Percentiles rank a stretch among this genome's conserved stretches.
Evolutionary conservation across 1,140 invertebrate genomes (phyloP).

Genomic region (Bathynomus jamesi): DNA sequence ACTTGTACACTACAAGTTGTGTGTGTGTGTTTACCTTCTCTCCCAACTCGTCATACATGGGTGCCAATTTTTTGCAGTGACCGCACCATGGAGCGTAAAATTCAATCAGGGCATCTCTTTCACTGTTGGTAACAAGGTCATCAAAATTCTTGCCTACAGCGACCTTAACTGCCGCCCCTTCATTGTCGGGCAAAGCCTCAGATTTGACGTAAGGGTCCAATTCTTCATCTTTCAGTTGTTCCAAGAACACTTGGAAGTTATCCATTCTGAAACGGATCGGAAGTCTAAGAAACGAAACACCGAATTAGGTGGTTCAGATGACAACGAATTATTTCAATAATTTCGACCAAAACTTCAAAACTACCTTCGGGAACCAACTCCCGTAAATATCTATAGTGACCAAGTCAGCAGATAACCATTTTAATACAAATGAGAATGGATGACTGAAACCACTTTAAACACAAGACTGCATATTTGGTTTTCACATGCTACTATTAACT

Average conservation of each 20-base stretch:
- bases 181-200: slow-evolving; percentile 79
- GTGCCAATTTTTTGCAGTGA: slow-evolving; percentile 93
- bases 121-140: slow-evolving; percentile 82
- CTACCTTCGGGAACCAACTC: no score
- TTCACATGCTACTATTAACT: no score
- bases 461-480: no score
- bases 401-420: no score
- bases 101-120: slow-evolving; percentile 89
- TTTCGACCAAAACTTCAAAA: no score
- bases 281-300: not conserved
- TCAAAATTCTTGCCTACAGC: slow-evolving; percentile 96
- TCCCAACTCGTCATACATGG: slow-evolving; percentile 88
- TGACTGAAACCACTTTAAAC: no score
- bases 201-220: slow-evolving; percentile 93
- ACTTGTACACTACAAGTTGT: no score
- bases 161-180: slow-evolving; percentile 75
- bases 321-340: no score
- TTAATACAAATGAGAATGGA: no score
- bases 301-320: not conserved
- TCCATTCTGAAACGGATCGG: slow-evolving; percentile 52
- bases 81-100: slow-evolving; percentile 99
- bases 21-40: slow-evolving; percentile 73
- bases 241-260: slow-evolving; percentile 76
- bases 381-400: no score
- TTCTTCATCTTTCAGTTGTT: slow-evolving; percentile 70